These are phyloP conservation scores for Nomada hirtipes DNA, from an alignment of 2,888 invertebrate species.

Conservation along the genomic window DNA sequence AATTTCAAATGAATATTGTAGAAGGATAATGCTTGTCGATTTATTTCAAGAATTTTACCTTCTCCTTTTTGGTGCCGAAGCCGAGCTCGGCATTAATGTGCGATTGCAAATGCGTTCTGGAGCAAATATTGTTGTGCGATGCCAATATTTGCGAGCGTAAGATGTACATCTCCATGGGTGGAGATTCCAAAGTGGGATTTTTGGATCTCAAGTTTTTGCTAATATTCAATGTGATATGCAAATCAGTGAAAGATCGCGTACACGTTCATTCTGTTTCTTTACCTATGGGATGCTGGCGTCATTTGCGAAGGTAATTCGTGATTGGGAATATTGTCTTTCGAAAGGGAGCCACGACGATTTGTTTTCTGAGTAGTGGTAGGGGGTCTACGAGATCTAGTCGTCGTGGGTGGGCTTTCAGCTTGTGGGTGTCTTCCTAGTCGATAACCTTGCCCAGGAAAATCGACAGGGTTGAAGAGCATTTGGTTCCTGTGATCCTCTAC, in stretches of 20 bases:
- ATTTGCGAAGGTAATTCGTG: conserved; percentile 2
- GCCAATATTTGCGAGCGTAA: conserved; percentile 76
- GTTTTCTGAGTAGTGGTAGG: conserved; percentile 18
- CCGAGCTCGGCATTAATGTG: conserved; percentile 78
- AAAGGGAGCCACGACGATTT: neutral
- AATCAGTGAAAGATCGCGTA: neutral
- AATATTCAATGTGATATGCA: too few relatives aligned
- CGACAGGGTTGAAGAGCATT: conserved; percentile 60
- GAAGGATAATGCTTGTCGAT: neutral
- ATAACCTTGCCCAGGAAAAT: conserved; percentile 79
- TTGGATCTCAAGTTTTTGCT: conserved; percentile 63
- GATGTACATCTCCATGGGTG: conserved; percentile 66
- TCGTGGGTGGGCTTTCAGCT: conserved; percentile 34
- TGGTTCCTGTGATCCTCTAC: conserved; percentile 79
- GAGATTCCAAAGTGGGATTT: conserved; percentile 49
- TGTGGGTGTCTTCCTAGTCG: conserved; percentile 74
- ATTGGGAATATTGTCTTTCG: conserved; percentile 45
- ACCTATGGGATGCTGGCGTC: conserved; percentile 33
- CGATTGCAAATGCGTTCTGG: conserved; percentile 77
- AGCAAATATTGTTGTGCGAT: conserved; percentile 77
- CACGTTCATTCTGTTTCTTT: neutral
- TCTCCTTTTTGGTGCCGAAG: conserved; percentile 67
- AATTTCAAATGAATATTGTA: neutral
- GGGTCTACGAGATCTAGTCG: conserved; percentile 23
- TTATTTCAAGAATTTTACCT: conserved; percentile 58